These are phyloP conservation scores for Sceloporus undulatus DNA, from an alignment of 2,113 vertebrate genomes.

Conservation along the genomic window DNA sequence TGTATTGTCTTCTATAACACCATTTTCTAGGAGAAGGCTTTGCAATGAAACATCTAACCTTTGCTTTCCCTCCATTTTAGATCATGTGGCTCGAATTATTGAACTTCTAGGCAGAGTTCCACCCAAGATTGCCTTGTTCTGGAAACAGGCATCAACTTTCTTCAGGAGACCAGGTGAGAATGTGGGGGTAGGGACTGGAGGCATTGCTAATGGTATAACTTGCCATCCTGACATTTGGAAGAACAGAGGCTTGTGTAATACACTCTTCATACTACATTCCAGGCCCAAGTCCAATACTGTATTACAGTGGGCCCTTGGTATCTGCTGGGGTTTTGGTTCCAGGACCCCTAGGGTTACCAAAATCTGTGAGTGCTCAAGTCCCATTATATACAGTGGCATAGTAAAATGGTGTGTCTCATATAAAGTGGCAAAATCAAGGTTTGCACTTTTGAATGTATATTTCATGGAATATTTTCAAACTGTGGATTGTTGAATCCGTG, in stretches of 20 bases:
- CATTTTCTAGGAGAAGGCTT: not conserved
- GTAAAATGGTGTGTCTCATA: no score
- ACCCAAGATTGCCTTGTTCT: slow-evolving; percentile 77
- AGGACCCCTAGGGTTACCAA: no score
- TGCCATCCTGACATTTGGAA: not conserved
- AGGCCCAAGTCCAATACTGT: not conserved
- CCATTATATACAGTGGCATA: no score
- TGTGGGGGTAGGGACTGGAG: not conserved
- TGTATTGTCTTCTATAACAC: slow-evolving; percentile 16
- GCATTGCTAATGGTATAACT: not conserved
- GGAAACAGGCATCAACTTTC: slow-evolving; percentile 83
- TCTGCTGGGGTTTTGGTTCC: no score
- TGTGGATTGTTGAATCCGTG: no score
- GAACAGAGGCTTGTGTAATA: not conserved
- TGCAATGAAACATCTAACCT: not conserved
- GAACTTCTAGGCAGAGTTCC: slow-evolving; percentile 88
- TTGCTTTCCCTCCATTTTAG: slow-evolving; percentile 65
- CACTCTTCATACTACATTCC: no score
- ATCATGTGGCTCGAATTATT: slow-evolving; percentile 86
- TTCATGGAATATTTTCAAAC: no score
- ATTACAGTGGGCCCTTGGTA: no score
- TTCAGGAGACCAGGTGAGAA: slow-evolving; percentile 84
- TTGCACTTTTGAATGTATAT: no score
- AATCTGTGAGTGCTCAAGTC: no score
- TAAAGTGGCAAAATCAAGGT: no score